Evolutionary conservation across 2,888 invertebrate species (phyloP).

Genomic region (Pachydiplax longipennis): DNA sequence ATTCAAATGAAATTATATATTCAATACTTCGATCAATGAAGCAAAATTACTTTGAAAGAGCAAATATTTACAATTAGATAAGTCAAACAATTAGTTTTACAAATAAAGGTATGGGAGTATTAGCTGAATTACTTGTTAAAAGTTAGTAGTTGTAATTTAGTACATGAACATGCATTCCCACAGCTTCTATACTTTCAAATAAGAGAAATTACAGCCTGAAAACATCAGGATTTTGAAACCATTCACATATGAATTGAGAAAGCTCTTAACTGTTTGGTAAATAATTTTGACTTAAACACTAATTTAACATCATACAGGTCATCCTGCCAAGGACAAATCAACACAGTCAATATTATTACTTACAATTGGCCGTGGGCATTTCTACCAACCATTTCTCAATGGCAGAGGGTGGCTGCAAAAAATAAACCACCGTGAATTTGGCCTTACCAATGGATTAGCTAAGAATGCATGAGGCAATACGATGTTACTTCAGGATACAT

Average conservation of each 20-base stretch:
- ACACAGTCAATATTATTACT: not conserved
- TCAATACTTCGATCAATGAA: no score
- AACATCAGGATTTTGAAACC: no score
- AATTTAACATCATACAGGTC: not conserved
- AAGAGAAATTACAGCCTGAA: not conserved
- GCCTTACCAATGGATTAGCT: not conserved
- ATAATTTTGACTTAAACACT: not conserved
- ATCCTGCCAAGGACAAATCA: not conserved
- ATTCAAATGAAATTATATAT: no score
- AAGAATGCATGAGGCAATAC: not conserved
- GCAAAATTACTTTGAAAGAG: no score
- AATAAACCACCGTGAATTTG: not conserved
- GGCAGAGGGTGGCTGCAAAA: conserved; percentile 13
- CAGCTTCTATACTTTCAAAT: not conserved
- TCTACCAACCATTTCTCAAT: conserved; percentile 14
- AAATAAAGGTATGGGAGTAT: no score
- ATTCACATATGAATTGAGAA: no score
- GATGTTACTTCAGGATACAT: not conserved
- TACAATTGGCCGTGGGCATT: not conserved
- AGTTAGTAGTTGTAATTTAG: no score
- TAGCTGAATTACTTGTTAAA: no score
- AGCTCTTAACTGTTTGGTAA: not conserved
- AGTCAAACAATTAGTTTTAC: no score
- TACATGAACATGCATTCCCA: not conserved
- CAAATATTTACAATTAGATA: no score